phyloP scores from a whole-genome alignment of 2,888 invertebrate genomes.

The Eupeodes luniger region DNA sequence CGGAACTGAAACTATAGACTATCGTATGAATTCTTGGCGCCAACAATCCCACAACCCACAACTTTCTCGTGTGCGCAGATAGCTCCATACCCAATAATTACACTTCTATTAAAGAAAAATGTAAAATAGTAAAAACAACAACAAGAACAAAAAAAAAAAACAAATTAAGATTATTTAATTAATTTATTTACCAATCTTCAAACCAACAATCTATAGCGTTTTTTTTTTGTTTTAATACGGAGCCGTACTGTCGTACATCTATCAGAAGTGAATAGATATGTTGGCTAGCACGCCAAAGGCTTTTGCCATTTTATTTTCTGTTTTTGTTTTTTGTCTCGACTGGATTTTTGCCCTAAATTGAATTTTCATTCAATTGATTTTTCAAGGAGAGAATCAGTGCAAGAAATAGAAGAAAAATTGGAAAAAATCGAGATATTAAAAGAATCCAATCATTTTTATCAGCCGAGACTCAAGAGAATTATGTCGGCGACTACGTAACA shows the following conservation, averaged over 20 bases:
- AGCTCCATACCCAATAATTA: constrained; percentile 61
- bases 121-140: constrained; percentile 19
- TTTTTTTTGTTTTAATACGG: constrained; percentile 16
- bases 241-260: constrained; percentile 59
- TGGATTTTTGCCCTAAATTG: constrained; percentile 58
- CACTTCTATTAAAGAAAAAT: constrained; percentile 16
- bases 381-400: constrained; percentile 20
- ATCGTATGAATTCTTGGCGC: constrained; percentile 48
- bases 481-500: background rate
- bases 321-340: constrained; percentile 31
- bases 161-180: constrained; percentile 68
- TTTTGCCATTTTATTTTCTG: constrained; percentile 31
- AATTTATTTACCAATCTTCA: constrained; percentile 69
- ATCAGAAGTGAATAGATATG: background rate
- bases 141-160: constrained; percentile 30
- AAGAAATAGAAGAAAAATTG: constrained; percentile 29
- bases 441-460: constrained; percentile 38
- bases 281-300: background rate
- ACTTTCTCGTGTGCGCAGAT: constrained; percentile 64
- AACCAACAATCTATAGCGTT: constrained; percentile 58
- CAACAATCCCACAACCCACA: constrained; percentile 54
- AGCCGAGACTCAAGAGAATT: background rate
- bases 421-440: constrained; percentile 30
- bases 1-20: background rate
- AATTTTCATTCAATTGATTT: constrained; percentile 58